phyloP scores from a whole-genome alignment of 2,797 vertebrate genomes.

The Chelidonichthys spinosus region DNA sequence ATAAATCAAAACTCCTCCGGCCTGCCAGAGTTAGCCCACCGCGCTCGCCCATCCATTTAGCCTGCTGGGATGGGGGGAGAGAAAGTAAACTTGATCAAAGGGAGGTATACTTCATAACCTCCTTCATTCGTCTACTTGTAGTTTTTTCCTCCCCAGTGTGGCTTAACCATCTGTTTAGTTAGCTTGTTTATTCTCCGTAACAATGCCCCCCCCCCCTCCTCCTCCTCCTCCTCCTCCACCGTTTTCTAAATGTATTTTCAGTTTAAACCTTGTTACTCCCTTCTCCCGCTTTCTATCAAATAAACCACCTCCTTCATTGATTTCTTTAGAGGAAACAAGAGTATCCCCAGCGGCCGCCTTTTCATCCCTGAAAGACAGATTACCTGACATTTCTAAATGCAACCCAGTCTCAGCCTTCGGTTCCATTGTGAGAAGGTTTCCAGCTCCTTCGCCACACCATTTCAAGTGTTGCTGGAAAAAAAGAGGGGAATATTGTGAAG shows the following conservation, averaged over 20 bases:
- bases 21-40: slow-evolving; percentile 63
- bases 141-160: neutral
- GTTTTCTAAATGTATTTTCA: slow-evolving; percentile 56
- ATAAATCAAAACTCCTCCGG: slow-evolving; percentile 79
- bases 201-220: neutral
- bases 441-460: slow-evolving; percentile 17
- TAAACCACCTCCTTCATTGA: slow-evolving; percentile 71
- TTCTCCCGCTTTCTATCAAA: slow-evolving; percentile 57
- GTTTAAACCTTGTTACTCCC: slow-evolving; percentile 35
- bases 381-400: slow-evolving; percentile 79
- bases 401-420: slow-evolving; percentile 51
- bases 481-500: slow-evolving; percentile 43
- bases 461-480: slow-evolving; percentile 44
- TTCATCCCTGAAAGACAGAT: slow-evolving; percentile 79
- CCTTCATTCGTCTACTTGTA: slow-evolving; percentile 9
- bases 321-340: slow-evolving; percentile 78
- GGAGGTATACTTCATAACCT: neutral
- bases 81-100: slow-evolving; percentile 19
- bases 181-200: slow-evolving; percentile 10
- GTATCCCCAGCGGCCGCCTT: slow-evolving; percentile 75
- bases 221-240: no score
- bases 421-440: slow-evolving; percentile 50
- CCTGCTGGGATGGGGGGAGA: slow-evolving; percentile 16
- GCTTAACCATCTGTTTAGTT: slow-evolving; percentile 18
- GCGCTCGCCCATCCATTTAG: slow-evolving; percentile 51